Conservation (phyloP, 2,113 vertebrate species). For the Carassius carassius region DNA sequence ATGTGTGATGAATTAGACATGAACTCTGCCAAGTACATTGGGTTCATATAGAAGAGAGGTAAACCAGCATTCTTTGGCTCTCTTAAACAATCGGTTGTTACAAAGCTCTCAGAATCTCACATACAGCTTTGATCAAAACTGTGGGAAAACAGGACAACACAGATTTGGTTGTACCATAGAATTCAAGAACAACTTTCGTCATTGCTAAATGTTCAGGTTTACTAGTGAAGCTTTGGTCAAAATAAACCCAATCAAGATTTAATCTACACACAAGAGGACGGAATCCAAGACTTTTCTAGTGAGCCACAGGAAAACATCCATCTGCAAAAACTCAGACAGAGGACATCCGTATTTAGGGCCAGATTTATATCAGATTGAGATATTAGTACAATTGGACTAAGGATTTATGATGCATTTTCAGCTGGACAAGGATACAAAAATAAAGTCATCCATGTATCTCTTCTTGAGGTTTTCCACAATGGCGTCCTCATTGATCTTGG, state of each 20-base stretch:
- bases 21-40: slow-evolving; percentile 17
- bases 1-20: neutral
- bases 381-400: neutral
- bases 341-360: neutral
- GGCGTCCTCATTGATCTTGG: slow-evolving; percentile 95
- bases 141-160: slow-evolving; percentile 19
- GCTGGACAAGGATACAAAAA: slow-evolving; percentile 94
- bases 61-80: slow-evolving; percentile 10
- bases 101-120: slow-evolving; percentile 7
- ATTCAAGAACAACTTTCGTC: slow-evolving; percentile 21
- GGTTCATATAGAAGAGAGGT: slow-evolving; percentile 25
- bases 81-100: neutral
- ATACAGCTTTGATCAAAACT: slow-evolving; percentile 25
- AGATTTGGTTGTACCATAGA: neutral
- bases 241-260: slow-evolving; percentile 45
- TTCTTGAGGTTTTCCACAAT: slow-evolving; percentile 99
- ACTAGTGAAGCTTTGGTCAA: neutral
- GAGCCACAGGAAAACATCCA: slow-evolving; percentile 23
- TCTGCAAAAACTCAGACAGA: neutral
- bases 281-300: slow-evolving; percentile 1
- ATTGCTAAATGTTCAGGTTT: neutral
- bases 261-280: slow-evolving; percentile 35
- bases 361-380: neutral
- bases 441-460: slow-evolving; percentile 98
- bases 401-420: neutral